These are phyloP conservation scores for Macropis europaea DNA, from an alignment of 2,888 invertebrate genomes.

Conservation along the genomic window DNA sequence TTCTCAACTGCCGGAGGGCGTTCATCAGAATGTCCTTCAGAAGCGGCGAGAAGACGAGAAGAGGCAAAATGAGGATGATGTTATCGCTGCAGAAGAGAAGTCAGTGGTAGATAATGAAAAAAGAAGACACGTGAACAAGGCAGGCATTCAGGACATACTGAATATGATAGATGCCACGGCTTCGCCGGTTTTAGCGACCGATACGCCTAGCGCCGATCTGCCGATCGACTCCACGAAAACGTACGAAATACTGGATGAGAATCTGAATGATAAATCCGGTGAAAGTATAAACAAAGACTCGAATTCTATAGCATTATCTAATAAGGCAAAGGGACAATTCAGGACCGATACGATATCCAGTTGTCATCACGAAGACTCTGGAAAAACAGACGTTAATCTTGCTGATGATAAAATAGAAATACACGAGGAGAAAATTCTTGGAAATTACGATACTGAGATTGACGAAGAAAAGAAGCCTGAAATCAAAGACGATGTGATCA, in stretches of 20 bases:
- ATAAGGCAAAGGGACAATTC: background rate
- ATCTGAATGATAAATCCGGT: background rate
- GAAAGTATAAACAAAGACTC: constrained; percentile 32
- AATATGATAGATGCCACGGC: constrained; percentile 73
- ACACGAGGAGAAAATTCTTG: constrained; percentile 53
- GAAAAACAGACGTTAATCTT: background rate
- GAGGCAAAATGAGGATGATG: constrained; percentile 41
- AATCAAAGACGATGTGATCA: constrained; percentile 6
- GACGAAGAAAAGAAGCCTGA: constrained; percentile 14
- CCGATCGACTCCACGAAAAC: constrained; percentile 71
- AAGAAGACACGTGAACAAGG: constrained; percentile 62
- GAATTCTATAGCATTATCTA: background rate
- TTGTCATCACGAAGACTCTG: constrained; percentile 15
- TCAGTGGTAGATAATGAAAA: constrained; percentile 54
- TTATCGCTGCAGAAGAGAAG: constrained; percentile 45
- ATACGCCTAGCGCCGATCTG: constrained; percentile 69
- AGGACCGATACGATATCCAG: constrained; percentile 4
- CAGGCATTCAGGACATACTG: constrained; percentile 73
- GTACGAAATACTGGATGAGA: constrained; percentile 51
- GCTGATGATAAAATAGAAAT: constrained; percentile 46
- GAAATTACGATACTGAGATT: background rate
- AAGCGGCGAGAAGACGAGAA: constrained; percentile 22
- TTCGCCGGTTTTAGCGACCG: constrained; percentile 70
- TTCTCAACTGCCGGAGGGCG: constrained; percentile 64
- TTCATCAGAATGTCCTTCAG: constrained; percentile 43